These are phyloP conservation scores for Lithosia quadra DNA, from an alignment of 2,888 invertebrate species.

Conservation along the genomic window DNA sequence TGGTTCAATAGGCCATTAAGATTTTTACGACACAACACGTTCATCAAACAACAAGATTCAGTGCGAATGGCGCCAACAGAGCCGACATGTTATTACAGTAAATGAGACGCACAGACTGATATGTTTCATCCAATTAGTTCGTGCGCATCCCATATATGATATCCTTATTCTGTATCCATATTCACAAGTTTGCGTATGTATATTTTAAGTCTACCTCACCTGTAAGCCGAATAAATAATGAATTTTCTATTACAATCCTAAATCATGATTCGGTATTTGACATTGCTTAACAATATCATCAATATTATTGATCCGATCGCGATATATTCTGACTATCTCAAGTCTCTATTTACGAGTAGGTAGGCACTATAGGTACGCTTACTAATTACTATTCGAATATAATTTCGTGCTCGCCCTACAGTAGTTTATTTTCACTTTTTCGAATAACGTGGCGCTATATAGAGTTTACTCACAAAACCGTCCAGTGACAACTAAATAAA, in stretches of 20 bases:
- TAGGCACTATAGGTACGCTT: too few relatives aligned
- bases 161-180: neutral
- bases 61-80: constrained; percentile 41
- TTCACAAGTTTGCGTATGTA: too few relatives aligned
- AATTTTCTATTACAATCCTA: too few relatives aligned
- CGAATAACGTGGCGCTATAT: neutral
- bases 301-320: too few relatives aligned
- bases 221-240: too few relatives aligned
- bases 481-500: neutral
- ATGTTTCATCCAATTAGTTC: constrained; percentile 10
- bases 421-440: neutral
- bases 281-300: too few relatives aligned
- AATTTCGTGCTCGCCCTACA: too few relatives aligned
- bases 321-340: too few relatives aligned
- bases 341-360: too few relatives aligned
- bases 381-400: too few relatives aligned
- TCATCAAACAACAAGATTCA: constrained; percentile 56
- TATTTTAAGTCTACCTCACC: too few relatives aligned
- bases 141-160: neutral
- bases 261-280: too few relatives aligned
- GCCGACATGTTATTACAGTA: constrained; percentile 25
- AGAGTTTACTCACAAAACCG: neutral
- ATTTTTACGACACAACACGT: constrained; percentile 60
- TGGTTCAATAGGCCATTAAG: constrained; percentile 59
- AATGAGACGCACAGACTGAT: constrained; percentile 10